Base-by-base conservation (phyloP, 2,113 vertebrate genomes). In the Protobothrops mucrosquamatus region DNA sequence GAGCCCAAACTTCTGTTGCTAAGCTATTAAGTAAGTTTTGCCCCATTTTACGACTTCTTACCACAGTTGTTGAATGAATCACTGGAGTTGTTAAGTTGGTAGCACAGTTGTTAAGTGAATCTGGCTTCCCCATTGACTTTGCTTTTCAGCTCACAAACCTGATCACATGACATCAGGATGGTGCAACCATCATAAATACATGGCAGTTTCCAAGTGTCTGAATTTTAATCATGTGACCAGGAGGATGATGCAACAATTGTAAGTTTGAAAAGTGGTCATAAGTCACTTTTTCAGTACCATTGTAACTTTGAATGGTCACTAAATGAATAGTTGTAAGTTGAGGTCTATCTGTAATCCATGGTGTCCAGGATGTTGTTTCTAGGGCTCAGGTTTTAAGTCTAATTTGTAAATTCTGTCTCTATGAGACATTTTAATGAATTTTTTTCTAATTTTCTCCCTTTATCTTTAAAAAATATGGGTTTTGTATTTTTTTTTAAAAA, bases 351-450 rank as follows among this genome's bases (percentile, higher is more conserved):
- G 59, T 64, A 97, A 97, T 97, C 94, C 97, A 92, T 96, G 97
- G 97, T 97, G 95, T 96, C 94, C 95, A 91, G 93, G 92, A 95
- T 90, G 89, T 96, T 97, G 96, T 97, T 97, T 94, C 95, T 92
- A 94, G 87, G 95, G 85, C 92, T 94, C 92, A 91, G 46, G 4
- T 26, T 26, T 87, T 87, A 87, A 48, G 11, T 87, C 26, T 87
- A 52, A 39, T 24, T 48, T 18, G 48, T 48, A 48, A 87, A 87
- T 26, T 26, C 14, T 87, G 22, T 26, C 85, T 87, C 23, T 51
- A 12, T 46, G 22, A 87, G 24, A 18, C 14, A 34, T 74, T 74
- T n/a, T 74, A 74, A 74, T 34, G n/a, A 18, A 18, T 6, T 6
- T 15, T 56, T 74, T 74, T 20, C 29, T 74, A 18, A 74, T 34